Evolutionary conservation across 2,888 invertebrate genomes (phyloP), one percentile per base, ranked within the genome.

Genomic region (Ganaspis brasiliensis): DNA sequence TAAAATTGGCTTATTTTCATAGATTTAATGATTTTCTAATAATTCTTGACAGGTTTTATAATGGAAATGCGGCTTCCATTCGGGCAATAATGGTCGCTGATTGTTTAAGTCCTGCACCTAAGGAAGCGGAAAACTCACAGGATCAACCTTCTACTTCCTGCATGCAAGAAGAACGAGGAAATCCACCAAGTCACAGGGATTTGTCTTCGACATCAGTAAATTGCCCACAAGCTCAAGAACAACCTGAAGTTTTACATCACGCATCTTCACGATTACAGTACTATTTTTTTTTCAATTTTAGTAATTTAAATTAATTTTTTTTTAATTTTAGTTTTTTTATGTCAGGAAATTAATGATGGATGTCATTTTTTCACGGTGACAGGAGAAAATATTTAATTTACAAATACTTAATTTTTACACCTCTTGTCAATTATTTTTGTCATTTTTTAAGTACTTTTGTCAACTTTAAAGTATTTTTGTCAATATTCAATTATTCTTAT

Each of bases 51-150:
- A 82, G 81, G n/a, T 97, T 97, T 90, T 96, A 96, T 89, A 97
- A 97, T 90, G 93, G 94, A 24, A 96, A 96, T 91, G 96, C 96
- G 3, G 96, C 96, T 85, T 96, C 96, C 0, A 94, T 97, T 56
- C 93, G 96, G 67, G 94, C 95, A 6, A 93, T 97, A 49, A 95
- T 96, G 94, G 94, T 97, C 61, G 96, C 96, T 0, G 94, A 95
- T 89, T 96, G 96, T 88, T 89, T 93, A 72, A 92, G 93, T 35
- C 92, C 91, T 8, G 87, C 88, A 16, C 83, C 86, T 31, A 83
- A 85, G 6, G 90, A 91, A 83, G 81, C 84, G n/a, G 88, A 87
- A 79, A 83, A 84, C 77, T 87, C 83, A 77, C 87, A 87, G 40
- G 85, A 81, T 79, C 85, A 87, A 76, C 86, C 86, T 19, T 89